Evolutionary conservation across 2,888 invertebrate species (phyloP), one percentile per base, ranked within the genome.

Genomic region (Callimorpha dominula): DNA sequence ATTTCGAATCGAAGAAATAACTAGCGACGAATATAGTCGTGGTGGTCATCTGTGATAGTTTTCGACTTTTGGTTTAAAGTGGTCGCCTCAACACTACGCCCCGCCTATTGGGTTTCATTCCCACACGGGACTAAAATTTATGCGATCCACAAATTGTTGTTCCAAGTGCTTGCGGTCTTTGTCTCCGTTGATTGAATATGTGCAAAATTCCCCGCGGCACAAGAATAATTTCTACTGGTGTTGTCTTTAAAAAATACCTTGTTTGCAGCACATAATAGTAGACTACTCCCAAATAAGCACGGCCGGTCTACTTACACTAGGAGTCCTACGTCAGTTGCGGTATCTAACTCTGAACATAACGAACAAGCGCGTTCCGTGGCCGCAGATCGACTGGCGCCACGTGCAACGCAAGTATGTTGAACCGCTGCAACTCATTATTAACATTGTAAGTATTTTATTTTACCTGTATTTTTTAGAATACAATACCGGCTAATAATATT

Each of bases 231-330:
- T 42, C 40, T 52, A n/a, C 14, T 49, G 8, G 7, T 49, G 8
- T 20, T 6, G 11, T 20, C 20, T 57, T 4, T 20, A 50, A 9
- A 11, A 65, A 7, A 20, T 43, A 52, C 70, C 52, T 46, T 65
- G 66, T 69, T 70, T 76, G 1, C 91, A 95, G 95, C 91, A 92
- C 73, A 80, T 95, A 74, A 80, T 90, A 68, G 80, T 92, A 42
- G 94, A 95, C 75, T 93, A 91, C 84, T 90, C 92, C 1, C 84
- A 87, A 4, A 75, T 93, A 31, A 91, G 83, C 75, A 89, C 90
- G 0, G 84, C 86, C 0, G 79, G 89, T 0, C 64, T 95, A 8
- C 85, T 88, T 49, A 90, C 91, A 0, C 84, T 95, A 0, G 87
- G 89, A 0, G 82, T 82, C 7, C 83, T 94, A 66, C 78, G 84